Base-by-base conservation (phyloP, 2,113 vertebrate species). In the Apeltes quadracus region DNA sequence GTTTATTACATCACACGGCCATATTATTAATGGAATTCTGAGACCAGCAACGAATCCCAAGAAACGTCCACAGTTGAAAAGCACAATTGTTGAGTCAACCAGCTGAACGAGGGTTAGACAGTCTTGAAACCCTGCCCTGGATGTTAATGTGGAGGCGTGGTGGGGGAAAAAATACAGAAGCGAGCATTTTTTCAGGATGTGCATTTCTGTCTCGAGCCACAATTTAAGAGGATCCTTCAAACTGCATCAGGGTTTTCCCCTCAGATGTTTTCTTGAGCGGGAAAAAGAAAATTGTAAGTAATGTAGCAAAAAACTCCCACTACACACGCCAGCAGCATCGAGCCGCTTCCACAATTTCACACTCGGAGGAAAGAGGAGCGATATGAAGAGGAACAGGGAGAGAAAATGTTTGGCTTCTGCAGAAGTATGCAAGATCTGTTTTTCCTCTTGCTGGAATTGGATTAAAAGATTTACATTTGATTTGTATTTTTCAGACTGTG, bases 271-370 rank as follows among this genome's bases (percentile, higher is more conserved):
- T 44, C 29, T 38, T 63, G 32, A 34, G 32, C 32, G 5, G 32
- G 32, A 0, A 69, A 27, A 48, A 44, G 71, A 29, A 74, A 81
- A 58, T 65, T 61, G 14, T 13, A 53, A 74, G 74, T 56, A 67
- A 83, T 54, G 64, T 13, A 69, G 61, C 20, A 34, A 34, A 75
- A 74, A 86, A 84, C 79, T 81, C 81, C 75, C 64, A 68, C 84
- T 87, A 27, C 79, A 78, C 78, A 71, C 67, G 61, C 70, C 71
- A 62, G 64, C 84, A 69, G 71, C 74, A 63, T 74, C 56, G 64
- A 80, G 65, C 56, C 43, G 75, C 79, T 79, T 87, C 41, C 22
- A 34, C 64, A 61, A 87, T 89, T 89, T 89, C 82, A 81, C 88
- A 84, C 62, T 81, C 29, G 39, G 2, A 0, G 51, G 55, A 41